Base-by-base conservation (phyloP, 2,797 vertebrate species). In the Melopsittacus undulatus region DNA sequence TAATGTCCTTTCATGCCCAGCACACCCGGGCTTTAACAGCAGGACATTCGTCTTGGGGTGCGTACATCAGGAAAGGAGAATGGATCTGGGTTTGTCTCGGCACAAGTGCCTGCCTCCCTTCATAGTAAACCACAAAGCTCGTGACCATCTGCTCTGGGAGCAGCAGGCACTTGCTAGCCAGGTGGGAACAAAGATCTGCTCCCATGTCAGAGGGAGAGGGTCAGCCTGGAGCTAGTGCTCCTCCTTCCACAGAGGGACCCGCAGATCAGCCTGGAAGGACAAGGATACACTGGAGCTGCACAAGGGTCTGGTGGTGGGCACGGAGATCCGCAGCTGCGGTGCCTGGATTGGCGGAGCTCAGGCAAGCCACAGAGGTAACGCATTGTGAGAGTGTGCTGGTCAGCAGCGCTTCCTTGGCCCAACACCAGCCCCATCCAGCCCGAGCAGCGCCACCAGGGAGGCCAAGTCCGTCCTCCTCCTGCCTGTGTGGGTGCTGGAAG, bases 351-450 rank as follows among this genome's bases (percentile, higher is more conserved):
- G 87, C 11, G 8, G 69, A 89, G 88, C 67, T 94, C 94, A 95
- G 90, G 95, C 89, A 94, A 96, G 95, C 76, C 85, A 87, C 51
- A 92, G 89, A 97, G 95, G 97, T 97, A 96, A 97, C 27, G 94
- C 32, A 87, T 87, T 95, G 88, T 82, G 80, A 68, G 66, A 96
- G 73, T 67, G 77, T 87, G 92, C 91, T 87, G 94, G 83, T 95
- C 93, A 96, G 97, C 95, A 96, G 89, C 22, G 75, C 52, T 96
- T 97, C 86, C 96, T 96, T 7, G 81, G 96, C 95, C 94, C 95
- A 68, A 95, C 32, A n/a, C 51, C 16, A 64, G 94, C 88, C 94
- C 95, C 89, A 87, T 61, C 63, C 86, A 89, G 73, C 46, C 68
- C 3, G 14, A 93, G 86, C 96, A 97, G 89, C 24, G 67, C 86